These are phyloP conservation scores for Nixonia krombeini DNA, from an alignment of 1,140 invertebrate genomes.

Conservation along the genomic window DNA sequence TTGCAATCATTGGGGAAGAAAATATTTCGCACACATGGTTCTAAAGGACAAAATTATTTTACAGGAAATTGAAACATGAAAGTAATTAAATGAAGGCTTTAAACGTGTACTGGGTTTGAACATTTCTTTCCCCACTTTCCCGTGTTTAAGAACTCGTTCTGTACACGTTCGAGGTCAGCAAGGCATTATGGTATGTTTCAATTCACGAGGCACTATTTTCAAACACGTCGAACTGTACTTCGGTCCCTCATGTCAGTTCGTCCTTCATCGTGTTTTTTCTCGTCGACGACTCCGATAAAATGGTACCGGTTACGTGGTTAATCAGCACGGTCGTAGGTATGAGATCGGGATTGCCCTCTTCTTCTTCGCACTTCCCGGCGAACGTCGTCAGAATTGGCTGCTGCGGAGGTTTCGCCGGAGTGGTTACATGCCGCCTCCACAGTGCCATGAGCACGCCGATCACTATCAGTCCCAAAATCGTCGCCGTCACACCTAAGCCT, in stretches of 20 bases:
- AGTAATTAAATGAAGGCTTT: no score
- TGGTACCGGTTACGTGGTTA: slow-evolving; percentile 63
- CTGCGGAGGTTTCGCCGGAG: slow-evolving; percentile 56
- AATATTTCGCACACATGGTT: no score
- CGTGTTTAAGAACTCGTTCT: slow-evolving; percentile 31
- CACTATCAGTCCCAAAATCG: slow-evolving; percentile 79
- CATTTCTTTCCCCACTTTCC: slow-evolving; percentile 28
- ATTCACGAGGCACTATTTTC: slow-evolving; percentile 52
- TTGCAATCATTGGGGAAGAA: no score
- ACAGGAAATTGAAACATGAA: no score
- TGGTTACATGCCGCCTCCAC: slow-evolving; percentile 75
- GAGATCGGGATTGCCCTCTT: slow-evolving; percentile 69
- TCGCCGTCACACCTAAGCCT: slow-evolving; percentile 81
- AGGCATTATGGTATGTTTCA: slow-evolving; percentile 52
- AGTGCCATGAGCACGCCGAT: slow-evolving; percentile 82
- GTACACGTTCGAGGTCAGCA: slow-evolving; percentile 45
- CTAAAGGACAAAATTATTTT: no score
- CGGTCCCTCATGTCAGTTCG: slow-evolving; percentile 45
- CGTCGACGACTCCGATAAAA: slow-evolving; percentile 35
- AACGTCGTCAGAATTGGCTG: slow-evolving; percentile 66
- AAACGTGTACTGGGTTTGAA: no score
- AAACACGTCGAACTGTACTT: slow-evolving; percentile 35
- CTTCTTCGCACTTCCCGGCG: slow-evolving; percentile 64
- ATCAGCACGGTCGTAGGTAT: slow-evolving; percentile 66
- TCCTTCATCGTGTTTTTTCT: slow-evolving; percentile 46